A percentile compares a stretch with the other conserved stretches of the same genome.
Evolutionary conservation across 2,888 invertebrate species (phyloP).

Genomic region (Eristalinus aeneus): DNA sequence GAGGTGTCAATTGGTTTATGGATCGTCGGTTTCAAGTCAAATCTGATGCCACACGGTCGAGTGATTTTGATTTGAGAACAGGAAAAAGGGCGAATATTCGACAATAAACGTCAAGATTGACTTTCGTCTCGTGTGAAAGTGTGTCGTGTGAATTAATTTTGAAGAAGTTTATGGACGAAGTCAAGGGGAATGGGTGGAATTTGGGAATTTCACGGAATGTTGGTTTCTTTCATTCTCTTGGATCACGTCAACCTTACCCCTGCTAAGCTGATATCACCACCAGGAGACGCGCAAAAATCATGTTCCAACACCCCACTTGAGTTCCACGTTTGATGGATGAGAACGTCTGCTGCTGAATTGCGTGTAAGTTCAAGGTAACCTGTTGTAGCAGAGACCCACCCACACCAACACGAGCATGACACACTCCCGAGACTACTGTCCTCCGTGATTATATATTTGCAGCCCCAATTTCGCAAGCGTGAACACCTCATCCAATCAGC

Average conservation of each 20-base stretch:
- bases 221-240: neutral
- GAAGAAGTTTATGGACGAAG: neutral
- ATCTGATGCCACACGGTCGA: neutral
- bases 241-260: neutral
- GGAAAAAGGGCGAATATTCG: neutral
- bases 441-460: neutral
- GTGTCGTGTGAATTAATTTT: neutral
- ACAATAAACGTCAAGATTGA: neutral
- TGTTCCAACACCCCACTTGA: neutral
- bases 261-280: neutral
- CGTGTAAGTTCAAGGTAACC: neutral
- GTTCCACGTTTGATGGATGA: neutral
- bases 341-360: neutral
- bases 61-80: neutral
- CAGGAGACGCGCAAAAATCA: neutral
- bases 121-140: neutral
- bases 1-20: constrained; percentile 10
- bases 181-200: neutral
- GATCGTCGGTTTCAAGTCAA: neutral
- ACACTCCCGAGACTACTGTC: neutral
- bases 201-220: no score
- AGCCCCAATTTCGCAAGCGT: neutral
- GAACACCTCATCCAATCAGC: constrained; percentile 34
- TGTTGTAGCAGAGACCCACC: neutral
- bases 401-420: neutral